Percentiles rank a stretch among this genome's conserved stretches.
These are phyloP conservation scores for Neuroterus valhalla DNA, from an alignment of 1,140 invertebrate genomes.

Conservation along the genomic window DNA sequence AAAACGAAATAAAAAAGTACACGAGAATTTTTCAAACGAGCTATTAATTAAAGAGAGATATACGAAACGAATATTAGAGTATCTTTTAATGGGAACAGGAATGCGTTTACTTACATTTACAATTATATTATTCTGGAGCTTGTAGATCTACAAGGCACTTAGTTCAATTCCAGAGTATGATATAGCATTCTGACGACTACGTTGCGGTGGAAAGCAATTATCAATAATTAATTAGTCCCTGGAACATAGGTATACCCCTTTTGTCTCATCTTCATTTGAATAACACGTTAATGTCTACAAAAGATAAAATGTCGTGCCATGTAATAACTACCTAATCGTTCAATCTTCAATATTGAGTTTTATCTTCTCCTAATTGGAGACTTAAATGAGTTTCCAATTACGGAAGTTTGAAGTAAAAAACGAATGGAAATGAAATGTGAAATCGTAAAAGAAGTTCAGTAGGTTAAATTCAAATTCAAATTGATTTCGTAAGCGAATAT, in stretches of 20 bases:
- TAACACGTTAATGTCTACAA: not conserved
- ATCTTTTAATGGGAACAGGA: not conserved
- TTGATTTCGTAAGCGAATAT: too few species aligned
- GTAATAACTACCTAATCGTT: not conserved
- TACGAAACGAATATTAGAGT: too few species aligned
- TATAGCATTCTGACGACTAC: constrained; percentile 5
- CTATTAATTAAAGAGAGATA: too few species aligned
- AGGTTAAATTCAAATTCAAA: too few species aligned
- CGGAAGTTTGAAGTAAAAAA: too few species aligned
- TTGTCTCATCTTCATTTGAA: not conserved
- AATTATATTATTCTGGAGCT: not conserved
- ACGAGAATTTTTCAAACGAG: too few species aligned
- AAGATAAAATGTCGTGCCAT: constrained; percentile 4
- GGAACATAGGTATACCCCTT: not conserved
- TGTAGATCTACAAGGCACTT: constrained; percentile 10
- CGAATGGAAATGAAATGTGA: too few species aligned
- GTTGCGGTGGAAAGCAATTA: constrained; percentile 27
- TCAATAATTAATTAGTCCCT: constrained; percentile 27
- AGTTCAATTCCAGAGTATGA: constrained; percentile 15
- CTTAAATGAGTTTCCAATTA: too few species aligned
- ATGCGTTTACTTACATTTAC: constrained; percentile 5
- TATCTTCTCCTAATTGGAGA: too few species aligned
- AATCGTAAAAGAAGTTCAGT: too few species aligned
- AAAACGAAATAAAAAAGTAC: too few species aligned
- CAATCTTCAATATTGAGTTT: too few species aligned